These are phyloP conservation scores for Elymnias hypermnestra DNA, from an alignment of 1,140 invertebrate species.

Conservation along the genomic window DNA sequence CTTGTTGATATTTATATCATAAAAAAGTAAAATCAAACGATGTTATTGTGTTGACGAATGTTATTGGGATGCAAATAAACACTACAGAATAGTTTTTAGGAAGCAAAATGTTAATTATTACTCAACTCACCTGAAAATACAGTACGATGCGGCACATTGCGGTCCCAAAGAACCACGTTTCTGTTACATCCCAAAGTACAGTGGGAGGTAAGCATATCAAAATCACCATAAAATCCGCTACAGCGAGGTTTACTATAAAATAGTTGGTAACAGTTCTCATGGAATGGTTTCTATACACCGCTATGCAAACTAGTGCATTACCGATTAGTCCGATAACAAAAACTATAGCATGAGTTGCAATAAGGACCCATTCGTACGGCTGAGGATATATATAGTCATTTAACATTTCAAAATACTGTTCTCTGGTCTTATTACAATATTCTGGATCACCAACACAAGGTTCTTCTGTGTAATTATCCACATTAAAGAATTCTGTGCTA, in stretches of 20 bases:
- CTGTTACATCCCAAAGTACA: conserved; percentile 91
- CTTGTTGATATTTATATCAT: too few species aligned
- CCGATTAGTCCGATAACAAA: conserved; percentile 89
- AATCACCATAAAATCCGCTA: conserved; percentile 94
- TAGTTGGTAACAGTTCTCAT: conserved; percentile 96
- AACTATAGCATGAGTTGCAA: conserved; percentile 81
- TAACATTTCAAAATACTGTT: conserved; percentile 81
- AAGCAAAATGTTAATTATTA: too few species aligned
- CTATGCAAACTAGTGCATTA: conserved; percentile 91
- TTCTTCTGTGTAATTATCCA: conserved; percentile 32
- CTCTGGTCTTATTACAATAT: conserved; percentile 72
- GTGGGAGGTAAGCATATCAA: conserved; percentile 91
- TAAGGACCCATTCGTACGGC: conserved; percentile 82
- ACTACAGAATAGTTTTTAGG: too few species aligned
- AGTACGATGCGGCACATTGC: conserved; percentile 88
- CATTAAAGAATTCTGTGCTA: conserved; percentile 28
- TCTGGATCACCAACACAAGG: conserved; percentile 53
- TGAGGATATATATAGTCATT: conserved; percentile 79
- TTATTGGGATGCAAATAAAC: too few species aligned
- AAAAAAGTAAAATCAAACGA: too few species aligned
- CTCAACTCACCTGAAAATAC: conserved; percentile 91
- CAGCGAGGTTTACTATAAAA: conserved; percentile 94
- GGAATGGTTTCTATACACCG: conserved; percentile 88
- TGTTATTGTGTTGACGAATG: too few species aligned
- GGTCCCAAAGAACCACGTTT: conserved; percentile 92